Base-by-base conservation (phyloP, 2,797 vertebrate species). In the Mormyrus proboscirostris region DNA sequence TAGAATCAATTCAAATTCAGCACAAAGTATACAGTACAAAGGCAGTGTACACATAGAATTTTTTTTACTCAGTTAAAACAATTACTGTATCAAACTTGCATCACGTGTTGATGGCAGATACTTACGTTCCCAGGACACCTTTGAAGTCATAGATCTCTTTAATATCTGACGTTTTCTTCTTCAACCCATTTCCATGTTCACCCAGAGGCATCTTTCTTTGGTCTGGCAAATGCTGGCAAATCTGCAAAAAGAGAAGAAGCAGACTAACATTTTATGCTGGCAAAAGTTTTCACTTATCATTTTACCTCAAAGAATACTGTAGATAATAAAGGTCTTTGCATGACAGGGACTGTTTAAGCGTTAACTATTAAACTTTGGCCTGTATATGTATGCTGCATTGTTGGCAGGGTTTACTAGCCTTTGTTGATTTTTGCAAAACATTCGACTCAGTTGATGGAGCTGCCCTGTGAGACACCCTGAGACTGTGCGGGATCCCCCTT, bases 71-170 rank as follows among this genome's bases (percentile, higher is more conserved):
- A 41, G 51, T 53, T 57, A 4, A 25, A 25, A 29, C 10, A 50
- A 50, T 53, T 29, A 87, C 29, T 87, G 5, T 59, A 14, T 59
- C 7, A 19, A 59, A 47, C 14, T 47, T 59, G 86, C 55, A 38
- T 25, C 14, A 41, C 6, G 29, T 2, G 29, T 25, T 50, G 44
- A 55, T 51, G 22, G 50, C 55, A 59, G 83, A 91, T 65, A 93
- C 96, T 97, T 93, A 97, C 96, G 96, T 96, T 91, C 96, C 96
- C 91, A 97, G 93, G 90, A 97, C 95, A 92, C 96, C 96, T 94
- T 97, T 97, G 94, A 97, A 97, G 93, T 97, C 96, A 88, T 97
- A 97, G 91, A 95, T 94, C 89, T 96, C 96, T 94, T 96, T 97
- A 92, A 97, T 95, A 91, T 97, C 96, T 55, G 94, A 95, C 85